Evolutionary conservation across 2,113 vertebrate species (phyloP).

Genomic region (Pagrus major): DNA sequence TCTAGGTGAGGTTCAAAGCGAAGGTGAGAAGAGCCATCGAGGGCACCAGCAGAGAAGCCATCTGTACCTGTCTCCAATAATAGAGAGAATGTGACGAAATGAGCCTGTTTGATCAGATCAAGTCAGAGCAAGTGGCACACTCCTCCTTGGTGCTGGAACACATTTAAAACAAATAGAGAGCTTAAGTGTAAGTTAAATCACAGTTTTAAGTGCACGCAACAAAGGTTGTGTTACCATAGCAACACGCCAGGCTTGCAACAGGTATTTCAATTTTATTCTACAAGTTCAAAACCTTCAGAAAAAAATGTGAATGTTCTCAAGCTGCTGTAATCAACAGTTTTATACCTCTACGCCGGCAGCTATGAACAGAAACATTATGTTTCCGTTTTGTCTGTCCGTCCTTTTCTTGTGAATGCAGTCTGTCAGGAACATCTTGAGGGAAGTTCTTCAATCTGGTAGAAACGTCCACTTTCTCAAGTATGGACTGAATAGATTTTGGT

Average conservation of each 20-base stretch:
- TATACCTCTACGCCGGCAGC: no score
- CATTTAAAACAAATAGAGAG: background rate
- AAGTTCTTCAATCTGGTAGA: no score
- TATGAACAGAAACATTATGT: no score
- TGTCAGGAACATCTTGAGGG: no score
- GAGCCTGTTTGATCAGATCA: background rate
- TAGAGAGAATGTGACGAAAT: background rate
- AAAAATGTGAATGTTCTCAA: background rate
- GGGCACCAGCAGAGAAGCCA: constrained; percentile 19
- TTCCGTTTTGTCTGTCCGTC: no score
- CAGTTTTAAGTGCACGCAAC: background rate
- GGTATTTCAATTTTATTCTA: background rate
- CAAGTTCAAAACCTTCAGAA: background rate
- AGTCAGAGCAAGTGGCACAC: background rate
- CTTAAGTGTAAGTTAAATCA: background rate
- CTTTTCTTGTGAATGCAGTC: no score
- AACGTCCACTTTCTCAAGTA: no score
- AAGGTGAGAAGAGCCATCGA: constrained; percentile 46
- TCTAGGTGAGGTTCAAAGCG: constrained; percentile 13
- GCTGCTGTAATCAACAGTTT: no score
- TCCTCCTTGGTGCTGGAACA: background rate
- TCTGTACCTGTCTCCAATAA: constrained; percentile 12
- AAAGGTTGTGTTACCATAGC: background rate
- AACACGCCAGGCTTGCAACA: background rate
- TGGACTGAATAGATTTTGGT: no score